These are phyloP conservation scores for Pangasius krempfi DNA, from an alignment of 2,797 vertebrate genomes.

Conservation along the genomic window DNA sequence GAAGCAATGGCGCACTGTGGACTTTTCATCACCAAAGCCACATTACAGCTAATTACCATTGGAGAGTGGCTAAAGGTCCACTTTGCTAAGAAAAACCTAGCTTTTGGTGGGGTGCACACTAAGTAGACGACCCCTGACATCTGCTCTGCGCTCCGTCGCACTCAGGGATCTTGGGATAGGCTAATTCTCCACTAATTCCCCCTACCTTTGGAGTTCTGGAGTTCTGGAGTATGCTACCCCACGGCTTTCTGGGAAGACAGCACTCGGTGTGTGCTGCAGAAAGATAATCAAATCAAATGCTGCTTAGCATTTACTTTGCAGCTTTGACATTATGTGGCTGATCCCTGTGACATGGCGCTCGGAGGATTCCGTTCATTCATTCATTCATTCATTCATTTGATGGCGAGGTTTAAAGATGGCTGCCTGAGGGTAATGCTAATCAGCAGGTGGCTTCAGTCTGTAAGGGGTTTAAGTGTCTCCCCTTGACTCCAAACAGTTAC, in stretches of 20 bases:
- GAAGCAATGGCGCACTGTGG: not conserved
- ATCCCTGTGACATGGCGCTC: constrained; percentile 61
- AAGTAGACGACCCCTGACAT: not conserved
- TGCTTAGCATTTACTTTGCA: constrained; percentile 64
- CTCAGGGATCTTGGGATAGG: constrained; percentile 60
- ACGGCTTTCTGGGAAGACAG: constrained; percentile 55
- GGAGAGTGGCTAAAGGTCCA: not conserved
- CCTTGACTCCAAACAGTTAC: constrained; percentile 65
- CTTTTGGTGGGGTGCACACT: not conserved
- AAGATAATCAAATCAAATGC: constrained; percentile 70
- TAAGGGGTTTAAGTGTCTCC: constrained; percentile 65
- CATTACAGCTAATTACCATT: not conserved
- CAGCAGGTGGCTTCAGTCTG: constrained; percentile 66
- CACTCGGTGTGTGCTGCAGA: constrained; percentile 65
- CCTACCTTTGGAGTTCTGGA: constrained; percentile 58
- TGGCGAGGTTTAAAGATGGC: constrained; percentile 51
- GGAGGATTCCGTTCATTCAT: constrained; percentile 36
- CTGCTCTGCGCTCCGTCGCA: constrained; percentile 20
- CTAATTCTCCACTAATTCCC: constrained; percentile 69
- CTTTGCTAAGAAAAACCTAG: not conserved
- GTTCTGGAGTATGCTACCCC: constrained; percentile 56
- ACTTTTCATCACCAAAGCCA: not conserved
- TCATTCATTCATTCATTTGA: constrained; percentile 41
- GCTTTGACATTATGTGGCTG: constrained; percentile 62
- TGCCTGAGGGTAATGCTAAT: constrained; percentile 51